Evolutionary conservation across 2,113 vertebrate species (phyloP).

Genomic region (Gila orcuttii): DNA sequence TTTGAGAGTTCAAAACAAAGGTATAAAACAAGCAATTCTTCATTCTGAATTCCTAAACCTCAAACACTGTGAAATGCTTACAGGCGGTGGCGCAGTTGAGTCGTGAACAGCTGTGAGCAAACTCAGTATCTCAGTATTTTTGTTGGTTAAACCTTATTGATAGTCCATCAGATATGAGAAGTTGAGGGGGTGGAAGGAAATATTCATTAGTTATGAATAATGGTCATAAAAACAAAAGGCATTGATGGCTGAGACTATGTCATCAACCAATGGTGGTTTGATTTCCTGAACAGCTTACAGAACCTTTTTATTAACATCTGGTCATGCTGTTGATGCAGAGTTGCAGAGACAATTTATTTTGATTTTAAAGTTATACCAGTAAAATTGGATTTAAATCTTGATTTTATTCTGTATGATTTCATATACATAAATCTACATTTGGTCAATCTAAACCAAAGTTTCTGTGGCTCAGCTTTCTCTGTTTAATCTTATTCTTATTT

Average conservation of each 20-base stretch:
- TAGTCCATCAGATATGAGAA: not conserved
- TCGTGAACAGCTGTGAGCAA: not conserved
- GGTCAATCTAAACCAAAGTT: not conserved
- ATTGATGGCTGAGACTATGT: not conserved
- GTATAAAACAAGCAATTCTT: not conserved
- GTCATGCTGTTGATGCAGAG: not conserved
- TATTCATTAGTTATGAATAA: not conserved
- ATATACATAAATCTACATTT: not conserved
- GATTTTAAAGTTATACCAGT: not conserved
- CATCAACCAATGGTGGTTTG: not conserved
- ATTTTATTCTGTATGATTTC: not conserved
- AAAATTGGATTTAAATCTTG: not conserved
- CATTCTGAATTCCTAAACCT: not conserved
- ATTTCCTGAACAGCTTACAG: not conserved
- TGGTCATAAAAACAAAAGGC: not conserved
- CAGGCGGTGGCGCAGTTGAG: slow-evolving; percentile 33
- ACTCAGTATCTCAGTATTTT: not conserved
- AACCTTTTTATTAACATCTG: not conserved
- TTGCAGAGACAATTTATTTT: not conserved
- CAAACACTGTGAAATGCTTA: not conserved
- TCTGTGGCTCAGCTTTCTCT: not conserved
- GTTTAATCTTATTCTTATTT: not conserved
- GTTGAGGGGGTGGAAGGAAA: not conserved
- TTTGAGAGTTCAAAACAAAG: not conserved
- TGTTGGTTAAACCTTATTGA: not conserved